Percentiles rank a stretch among this genome's conserved stretches.
phyloP scores from a whole-genome alignment of 2,113 vertebrate genomes.

The Ahaetulla prasina region DNA sequence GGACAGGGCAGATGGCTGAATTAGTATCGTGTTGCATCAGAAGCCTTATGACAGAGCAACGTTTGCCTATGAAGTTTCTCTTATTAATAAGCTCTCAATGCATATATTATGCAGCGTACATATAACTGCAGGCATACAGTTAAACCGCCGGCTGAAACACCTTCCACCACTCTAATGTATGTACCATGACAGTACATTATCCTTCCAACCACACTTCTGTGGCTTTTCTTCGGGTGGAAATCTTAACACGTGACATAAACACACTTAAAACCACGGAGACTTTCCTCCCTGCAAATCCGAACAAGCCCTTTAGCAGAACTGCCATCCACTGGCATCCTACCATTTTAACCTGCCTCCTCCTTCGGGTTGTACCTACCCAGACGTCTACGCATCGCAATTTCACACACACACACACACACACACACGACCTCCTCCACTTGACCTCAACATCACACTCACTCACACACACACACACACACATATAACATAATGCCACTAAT shows the following conservation, averaged over 20 bases:
- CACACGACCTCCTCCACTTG: not conserved
- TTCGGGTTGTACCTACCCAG: not conserved
- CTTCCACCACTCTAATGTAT: not conserved
- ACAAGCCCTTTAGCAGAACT: not conserved
- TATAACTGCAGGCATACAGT: not conserved
- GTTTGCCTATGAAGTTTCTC: not conserved
- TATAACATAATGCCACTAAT: too few species aligned
- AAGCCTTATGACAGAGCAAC: not conserved
- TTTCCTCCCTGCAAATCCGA: not conserved
- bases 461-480: too few species aligned
- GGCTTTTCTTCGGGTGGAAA: not conserved
- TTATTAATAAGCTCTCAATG: not conserved
- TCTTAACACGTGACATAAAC: not conserved
- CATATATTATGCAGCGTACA: not conserved
- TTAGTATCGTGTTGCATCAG: not conserved
- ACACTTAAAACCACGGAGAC: not conserved
- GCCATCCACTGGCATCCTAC: not conserved
- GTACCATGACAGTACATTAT: not conserved
- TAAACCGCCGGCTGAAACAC: not conserved
- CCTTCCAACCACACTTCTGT: not conserved
- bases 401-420: not conserved
- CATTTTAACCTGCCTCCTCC: not conserved
- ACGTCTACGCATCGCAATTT: not conserved
- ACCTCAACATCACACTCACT: not conserved
- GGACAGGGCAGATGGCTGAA: not conserved